phyloP scores from a whole-genome alignment of 2,888 invertebrate species.

The Osmoderma eremita region DNA sequence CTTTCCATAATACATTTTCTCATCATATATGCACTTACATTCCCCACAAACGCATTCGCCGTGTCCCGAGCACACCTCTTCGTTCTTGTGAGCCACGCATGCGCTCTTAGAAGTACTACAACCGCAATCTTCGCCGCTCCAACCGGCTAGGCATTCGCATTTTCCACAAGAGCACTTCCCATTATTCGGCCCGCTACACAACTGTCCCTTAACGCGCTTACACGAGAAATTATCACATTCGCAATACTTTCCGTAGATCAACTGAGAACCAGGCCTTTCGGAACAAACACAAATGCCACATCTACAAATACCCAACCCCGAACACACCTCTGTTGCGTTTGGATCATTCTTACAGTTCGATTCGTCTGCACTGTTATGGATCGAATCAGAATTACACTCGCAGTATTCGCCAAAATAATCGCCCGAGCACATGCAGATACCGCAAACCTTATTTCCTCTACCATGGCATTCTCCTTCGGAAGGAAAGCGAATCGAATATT shows the following conservation, averaged over 20 bases:
- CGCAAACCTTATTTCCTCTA: slow-evolving; percentile 57
- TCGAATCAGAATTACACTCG: slow-evolving; percentile 66
- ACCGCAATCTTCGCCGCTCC: slow-evolving; percentile 72
- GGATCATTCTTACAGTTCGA: slow-evolving; percentile 54
- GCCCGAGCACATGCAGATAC: slow-evolving; percentile 69
- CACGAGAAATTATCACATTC: slow-evolving; percentile 84
- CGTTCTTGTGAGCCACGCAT: slow-evolving; percentile 59
- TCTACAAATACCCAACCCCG: slow-evolving; percentile 73
- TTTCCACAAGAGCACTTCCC: slow-evolving; percentile 74
- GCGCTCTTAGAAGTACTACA: slow-evolving; percentile 67
- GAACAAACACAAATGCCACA: slow-evolving; percentile 69
- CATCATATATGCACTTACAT: slow-evolving; percentile 65
- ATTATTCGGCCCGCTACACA: slow-evolving; percentile 65
- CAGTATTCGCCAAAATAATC: slow-evolving; percentile 69
- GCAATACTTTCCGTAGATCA: slow-evolving; percentile 73
- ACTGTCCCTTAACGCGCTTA: slow-evolving; percentile 62
- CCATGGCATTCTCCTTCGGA: slow-evolving; percentile 54
- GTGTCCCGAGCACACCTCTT: slow-evolving; percentile 67
- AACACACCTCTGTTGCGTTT: slow-evolving; percentile 62
- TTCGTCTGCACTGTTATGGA: slow-evolving; percentile 49
- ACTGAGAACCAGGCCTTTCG: neutral
- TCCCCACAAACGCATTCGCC: slow-evolving; percentile 78
- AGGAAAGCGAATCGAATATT: slow-evolving; percentile 56
- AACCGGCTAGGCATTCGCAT: slow-evolving; percentile 70
- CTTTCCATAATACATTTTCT: slow-evolving; percentile 64